These are phyloP conservation scores for Leuciscus idus DNA, from an alignment of 2,113 vertebrate genomes.

Conservation along the genomic window DNA sequence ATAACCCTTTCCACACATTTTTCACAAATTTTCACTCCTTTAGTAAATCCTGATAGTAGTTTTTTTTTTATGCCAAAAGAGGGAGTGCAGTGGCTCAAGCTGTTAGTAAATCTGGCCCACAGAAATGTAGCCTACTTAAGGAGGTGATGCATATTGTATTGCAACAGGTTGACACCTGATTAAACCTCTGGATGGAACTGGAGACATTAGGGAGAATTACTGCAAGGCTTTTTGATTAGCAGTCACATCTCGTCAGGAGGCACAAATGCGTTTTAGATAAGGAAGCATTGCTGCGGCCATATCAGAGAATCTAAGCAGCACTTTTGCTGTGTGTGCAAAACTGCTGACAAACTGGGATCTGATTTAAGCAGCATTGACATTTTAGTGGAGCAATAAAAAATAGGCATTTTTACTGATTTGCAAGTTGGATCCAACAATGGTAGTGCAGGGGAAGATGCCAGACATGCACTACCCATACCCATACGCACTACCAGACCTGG, in stretches of 20 bases:
- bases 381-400: slow-evolving; percentile 1
- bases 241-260: slow-evolving; percentile 16
- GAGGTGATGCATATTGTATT: slow-evolving; percentile 24
- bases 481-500: not conserved
- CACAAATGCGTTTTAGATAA: slow-evolving; percentile 42
- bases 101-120: too few relatives aligned
- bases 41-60: too few relatives aligned
- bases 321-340: slow-evolving; percentile 24
- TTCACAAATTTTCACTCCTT: too few relatives aligned
- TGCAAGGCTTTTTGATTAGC: slow-evolving; percentile 24
- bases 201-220: slow-evolving; percentile 7
- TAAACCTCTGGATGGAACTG: not conserved
- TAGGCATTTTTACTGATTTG: slow-evolving; percentile 24
- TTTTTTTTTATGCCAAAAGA: too few relatives aligned
- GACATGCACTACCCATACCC: not conserved
- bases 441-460: not conserved
- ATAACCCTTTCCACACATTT: too few relatives aligned
- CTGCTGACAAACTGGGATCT: slow-evolving; percentile 39
- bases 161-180: slow-evolving; percentile 34
- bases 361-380: slow-evolving; percentile 32
- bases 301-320: slow-evolving; percentile 38
- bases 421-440: slow-evolving; percentile 3
- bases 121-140: slow-evolving; percentile 28
- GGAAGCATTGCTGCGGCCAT: not conserved
- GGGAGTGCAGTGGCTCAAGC: too few relatives aligned